These are phyloP conservation scores for Tipula lateralis DNA, from an alignment of 2,888 invertebrate genomes.

Conservation along the genomic window DNA sequence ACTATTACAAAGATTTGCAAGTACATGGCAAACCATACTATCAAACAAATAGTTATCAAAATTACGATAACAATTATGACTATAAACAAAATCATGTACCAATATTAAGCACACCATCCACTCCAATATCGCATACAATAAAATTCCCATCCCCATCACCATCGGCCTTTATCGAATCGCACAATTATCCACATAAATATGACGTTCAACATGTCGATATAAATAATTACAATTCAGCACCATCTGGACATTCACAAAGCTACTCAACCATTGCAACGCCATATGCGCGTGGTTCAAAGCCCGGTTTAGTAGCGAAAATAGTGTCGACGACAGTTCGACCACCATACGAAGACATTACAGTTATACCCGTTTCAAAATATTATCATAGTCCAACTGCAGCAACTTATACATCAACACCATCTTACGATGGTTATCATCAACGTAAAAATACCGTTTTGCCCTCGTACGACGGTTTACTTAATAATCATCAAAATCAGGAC, in stretches of 20 bases:
- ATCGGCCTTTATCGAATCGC: not conserved
- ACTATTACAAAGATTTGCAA: slow-evolving; percentile 26
- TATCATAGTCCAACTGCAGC: not conserved
- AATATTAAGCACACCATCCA: not conserved
- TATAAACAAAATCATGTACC: not conserved
- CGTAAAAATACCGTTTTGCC: not conserved
- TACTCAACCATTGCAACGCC: not conserved
- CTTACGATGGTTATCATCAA: not conserved
- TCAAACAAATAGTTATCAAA: not conserved
- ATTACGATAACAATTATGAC: not conserved
- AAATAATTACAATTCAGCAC: not conserved
- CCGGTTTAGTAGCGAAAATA: not conserved
- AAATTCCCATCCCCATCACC: not conserved
- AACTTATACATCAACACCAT: not conserved
- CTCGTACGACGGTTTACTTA: not conserved
- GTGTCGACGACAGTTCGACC: not conserved
- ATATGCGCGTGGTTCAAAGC: not conserved
- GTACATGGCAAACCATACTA: not conserved
- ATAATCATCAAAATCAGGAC: not conserved
- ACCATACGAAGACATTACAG: not conserved
- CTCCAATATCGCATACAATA: not conserved
- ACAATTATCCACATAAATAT: not conserved
- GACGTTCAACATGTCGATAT: not conserved
- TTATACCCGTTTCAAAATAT: not conserved
- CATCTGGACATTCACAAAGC: not conserved